Evolutionary conservation across 2,113 vertebrate genomes (phyloP).

Genomic region (Phocoena sinus): DNA sequence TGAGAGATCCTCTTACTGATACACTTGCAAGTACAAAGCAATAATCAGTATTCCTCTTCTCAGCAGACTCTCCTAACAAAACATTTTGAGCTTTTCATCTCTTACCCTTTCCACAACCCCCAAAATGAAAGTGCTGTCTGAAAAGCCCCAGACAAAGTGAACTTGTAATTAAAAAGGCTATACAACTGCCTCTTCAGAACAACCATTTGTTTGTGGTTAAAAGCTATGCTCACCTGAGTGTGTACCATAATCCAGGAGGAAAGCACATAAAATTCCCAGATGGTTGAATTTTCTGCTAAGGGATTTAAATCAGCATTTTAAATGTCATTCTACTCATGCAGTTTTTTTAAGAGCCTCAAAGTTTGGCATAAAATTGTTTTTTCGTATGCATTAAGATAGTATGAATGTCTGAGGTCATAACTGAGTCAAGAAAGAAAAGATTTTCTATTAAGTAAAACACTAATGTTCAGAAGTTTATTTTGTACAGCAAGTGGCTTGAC

Average conservation of each 20-base stretch:
- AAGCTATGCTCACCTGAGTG: slow-evolving; percentile 58
- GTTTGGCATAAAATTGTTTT: slow-evolving; percentile 32
- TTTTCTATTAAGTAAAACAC: slow-evolving; percentile 47
- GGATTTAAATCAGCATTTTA: slow-evolving; percentile 75
- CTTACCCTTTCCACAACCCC: not conserved
- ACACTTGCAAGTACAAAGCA: not conserved
- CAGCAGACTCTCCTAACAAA: not conserved
- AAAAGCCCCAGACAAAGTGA: not conserved
- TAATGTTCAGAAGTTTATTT: slow-evolving; percentile 52
- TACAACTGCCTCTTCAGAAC: slow-evolving; percentile 59
- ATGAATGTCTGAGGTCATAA: slow-evolving; percentile 55
- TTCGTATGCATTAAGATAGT: slow-evolving; percentile 31
- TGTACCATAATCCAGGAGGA: slow-evolving; percentile 63
- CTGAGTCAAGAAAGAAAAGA: slow-evolving; percentile 37
- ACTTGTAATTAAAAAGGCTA: not conserved
- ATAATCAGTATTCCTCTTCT: not conserved
- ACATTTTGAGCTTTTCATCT: not conserved
- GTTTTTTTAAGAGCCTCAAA: slow-evolving; percentile 48
- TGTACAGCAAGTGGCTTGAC: not conserved
- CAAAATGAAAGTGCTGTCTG: not conserved
- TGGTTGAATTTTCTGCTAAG: slow-evolving; percentile 76
- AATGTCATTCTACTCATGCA: slow-evolving; percentile 73
- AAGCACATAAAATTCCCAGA: slow-evolving; percentile 73
- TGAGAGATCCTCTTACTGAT: not conserved
- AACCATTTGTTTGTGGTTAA: slow-evolving; percentile 62